Evolutionary conservation across 2,113 vertebrate genomes (phyloP).

Genomic region (Dicaeum eximium): DNA sequence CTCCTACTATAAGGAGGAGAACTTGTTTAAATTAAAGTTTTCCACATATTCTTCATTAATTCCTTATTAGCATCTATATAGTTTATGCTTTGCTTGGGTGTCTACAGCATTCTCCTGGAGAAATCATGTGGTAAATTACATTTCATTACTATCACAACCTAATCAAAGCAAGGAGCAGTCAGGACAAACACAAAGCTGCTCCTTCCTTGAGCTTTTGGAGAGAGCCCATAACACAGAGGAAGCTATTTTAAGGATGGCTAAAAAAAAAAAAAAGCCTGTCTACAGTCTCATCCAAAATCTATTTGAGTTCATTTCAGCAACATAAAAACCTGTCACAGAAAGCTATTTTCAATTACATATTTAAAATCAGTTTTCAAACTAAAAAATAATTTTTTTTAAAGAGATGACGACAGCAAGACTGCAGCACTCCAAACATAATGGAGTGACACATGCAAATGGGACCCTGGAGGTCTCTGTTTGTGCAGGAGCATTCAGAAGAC

Average conservation of each 20-base stretch:
- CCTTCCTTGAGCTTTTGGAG: background rate
- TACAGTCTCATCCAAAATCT: background rate
- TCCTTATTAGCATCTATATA: background rate
- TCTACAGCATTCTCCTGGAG: background rate
- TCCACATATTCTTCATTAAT: background rate
- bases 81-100: background rate
- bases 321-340: background rate
- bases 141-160: background rate
- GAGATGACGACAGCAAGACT: background rate
- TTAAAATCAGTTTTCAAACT: background rate
- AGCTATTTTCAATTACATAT: background rate
- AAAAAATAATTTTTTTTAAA: background rate
- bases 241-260: slow-evolving; percentile 9
- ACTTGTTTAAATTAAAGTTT: background rate
- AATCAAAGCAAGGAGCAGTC: background rate
- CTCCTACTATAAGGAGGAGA: background rate
- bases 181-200: background rate
- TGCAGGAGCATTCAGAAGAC: background rate
- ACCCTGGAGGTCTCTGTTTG: background rate
- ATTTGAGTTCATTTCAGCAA: background rate
- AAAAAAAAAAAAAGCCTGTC: background rate
- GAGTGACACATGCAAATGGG: background rate
- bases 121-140: background rate
- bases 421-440: background rate
- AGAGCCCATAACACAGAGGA: background rate